Conservation (phyloP, 2,888 invertebrate genomes). For the Flabesymbios commensalis region DNA sequence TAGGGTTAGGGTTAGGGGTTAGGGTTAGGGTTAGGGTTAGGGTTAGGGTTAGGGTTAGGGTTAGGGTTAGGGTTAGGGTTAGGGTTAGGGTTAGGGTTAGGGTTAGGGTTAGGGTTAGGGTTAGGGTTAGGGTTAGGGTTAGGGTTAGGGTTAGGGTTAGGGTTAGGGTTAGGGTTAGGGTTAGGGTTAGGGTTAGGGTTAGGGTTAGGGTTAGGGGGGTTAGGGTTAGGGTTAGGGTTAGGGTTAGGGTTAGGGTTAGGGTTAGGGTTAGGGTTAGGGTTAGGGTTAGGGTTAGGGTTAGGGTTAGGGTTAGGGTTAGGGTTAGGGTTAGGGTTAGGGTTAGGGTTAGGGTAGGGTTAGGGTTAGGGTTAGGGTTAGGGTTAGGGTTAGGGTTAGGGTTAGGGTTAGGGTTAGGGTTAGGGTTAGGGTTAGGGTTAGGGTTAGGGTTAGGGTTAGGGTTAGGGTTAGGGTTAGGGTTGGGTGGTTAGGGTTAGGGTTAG, state of each 20-base stretch:
- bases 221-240: conserved; percentile 32
- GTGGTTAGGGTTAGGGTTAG: conserved; percentile 32
- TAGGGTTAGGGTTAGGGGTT: too few relatives aligned
- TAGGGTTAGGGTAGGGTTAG: conserved; percentile 31
- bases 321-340: conserved; percentile 26
- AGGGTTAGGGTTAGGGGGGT: too few relatives aligned
- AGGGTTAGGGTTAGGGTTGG: conserved; percentile 31
- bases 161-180: too few relatives aligned
- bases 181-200: too few relatives aligned
- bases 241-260: conserved; percentile 29
- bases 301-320: conserved; percentile 29
- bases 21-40: too few relatives aligned
- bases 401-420: conserved; percentile 33
- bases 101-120: too few relatives aligned
- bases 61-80: too few relatives aligned
- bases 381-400: conserved; percentile 33
- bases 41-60: too few relatives aligned
- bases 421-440: conserved; percentile 33
- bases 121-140: too few relatives aligned
- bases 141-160: too few relatives aligned
- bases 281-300: conserved; percentile 27
- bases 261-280: conserved; percentile 31
- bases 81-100: too few relatives aligned
- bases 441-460: conserved; percentile 31
- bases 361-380: conserved; percentile 30